A percentile compares a stretch with the other conserved stretches of the same genome.
Evolutionary conservation across 2,888 invertebrate species (phyloP).

Genomic region (Hermodice carunculata): DNA sequence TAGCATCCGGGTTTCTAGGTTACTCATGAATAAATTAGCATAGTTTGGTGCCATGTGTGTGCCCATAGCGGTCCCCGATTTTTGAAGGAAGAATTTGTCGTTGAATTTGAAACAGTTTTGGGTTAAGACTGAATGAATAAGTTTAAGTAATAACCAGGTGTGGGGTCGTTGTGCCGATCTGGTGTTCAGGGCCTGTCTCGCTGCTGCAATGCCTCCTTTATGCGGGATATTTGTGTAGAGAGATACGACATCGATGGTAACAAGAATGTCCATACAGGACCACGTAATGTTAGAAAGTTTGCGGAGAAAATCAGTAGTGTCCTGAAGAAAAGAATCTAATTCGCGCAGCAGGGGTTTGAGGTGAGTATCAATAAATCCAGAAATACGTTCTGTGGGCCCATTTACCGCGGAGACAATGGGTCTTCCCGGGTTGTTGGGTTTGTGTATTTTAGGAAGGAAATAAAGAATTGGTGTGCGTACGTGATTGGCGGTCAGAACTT

Average conservation of each 20-base stretch:
- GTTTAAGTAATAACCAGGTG: not conserved
- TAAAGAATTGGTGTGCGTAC: not conserved
- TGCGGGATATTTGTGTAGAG: slow-evolving; percentile 9
- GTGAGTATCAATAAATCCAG: not conserved
- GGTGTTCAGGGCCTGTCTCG: not conserved
- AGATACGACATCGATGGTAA: not conserved
- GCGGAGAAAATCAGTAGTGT: not conserved
- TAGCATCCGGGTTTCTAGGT: not conserved
- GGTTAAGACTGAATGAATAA: not conserved
- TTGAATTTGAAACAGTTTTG: not conserved
- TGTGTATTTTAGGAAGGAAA: not conserved
- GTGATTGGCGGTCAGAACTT: no score
- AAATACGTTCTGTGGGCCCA: not conserved
- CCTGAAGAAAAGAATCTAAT: not conserved
- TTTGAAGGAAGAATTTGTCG: not conserved
- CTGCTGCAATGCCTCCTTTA: not conserved
- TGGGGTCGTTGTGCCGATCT: not conserved
- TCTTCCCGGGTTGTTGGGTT: not conserved
- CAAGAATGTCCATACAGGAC: not conserved
- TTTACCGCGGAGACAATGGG: not conserved
- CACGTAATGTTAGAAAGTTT: not conserved
- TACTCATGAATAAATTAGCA: slow-evolving; percentile 1
- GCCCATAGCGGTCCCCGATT: not conserved
- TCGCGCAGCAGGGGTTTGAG: not conserved
- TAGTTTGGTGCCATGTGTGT: slow-evolving; percentile 1